A percentile compares a stretch with the other conserved stretches of the same genome.
Evolutionary conservation across 1,140 invertebrate species (phyloP).

Genomic region (Homalodisca vitripennis): DNA sequence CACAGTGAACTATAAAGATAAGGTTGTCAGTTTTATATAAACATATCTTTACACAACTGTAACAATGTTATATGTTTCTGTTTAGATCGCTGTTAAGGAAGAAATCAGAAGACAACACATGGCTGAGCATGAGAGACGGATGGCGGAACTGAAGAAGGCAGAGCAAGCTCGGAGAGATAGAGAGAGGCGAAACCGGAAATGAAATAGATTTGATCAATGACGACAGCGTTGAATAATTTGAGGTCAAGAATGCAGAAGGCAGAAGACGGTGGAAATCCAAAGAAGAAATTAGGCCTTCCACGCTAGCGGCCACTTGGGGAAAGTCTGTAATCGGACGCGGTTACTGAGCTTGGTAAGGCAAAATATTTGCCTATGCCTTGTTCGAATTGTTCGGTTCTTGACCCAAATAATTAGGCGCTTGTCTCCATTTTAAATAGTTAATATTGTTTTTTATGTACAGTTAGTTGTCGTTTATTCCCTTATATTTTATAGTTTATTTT

Average conservation of each 20-base stretch:
- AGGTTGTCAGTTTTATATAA: no score
- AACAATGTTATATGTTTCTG: no score
- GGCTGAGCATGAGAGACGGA: constrained; percentile 75
- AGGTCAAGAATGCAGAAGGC: constrained; percentile 15
- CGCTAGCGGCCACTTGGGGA: background rate
- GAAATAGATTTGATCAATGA: background rate
- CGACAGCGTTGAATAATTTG: constrained; percentile 20
- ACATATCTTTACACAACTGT: no score
- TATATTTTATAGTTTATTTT: background rate
- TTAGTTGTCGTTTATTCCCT: constrained; percentile 8
- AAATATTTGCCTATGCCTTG: background rate
- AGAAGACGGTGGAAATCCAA: background rate
- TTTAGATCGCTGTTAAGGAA: constrained; percentile 82
- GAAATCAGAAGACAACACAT: constrained; percentile 81
- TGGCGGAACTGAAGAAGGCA: constrained; percentile 63
- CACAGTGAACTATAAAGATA: no score
- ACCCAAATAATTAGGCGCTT: constrained; percentile 13
- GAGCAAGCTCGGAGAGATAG: constrained; percentile 37
- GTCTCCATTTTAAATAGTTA: background rate
- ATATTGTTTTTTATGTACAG: constrained; percentile 3
- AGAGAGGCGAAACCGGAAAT: constrained; percentile 32
- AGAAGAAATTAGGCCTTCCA: background rate
- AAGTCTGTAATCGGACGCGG: background rate
- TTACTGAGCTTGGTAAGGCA: constrained; percentile 16
- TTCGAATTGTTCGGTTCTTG: constrained; percentile 11